These are phyloP conservation scores for Chrysolophus pictus DNA, from an alignment of 2,797 vertebrate genomes.

Conservation along the genomic window DNA sequence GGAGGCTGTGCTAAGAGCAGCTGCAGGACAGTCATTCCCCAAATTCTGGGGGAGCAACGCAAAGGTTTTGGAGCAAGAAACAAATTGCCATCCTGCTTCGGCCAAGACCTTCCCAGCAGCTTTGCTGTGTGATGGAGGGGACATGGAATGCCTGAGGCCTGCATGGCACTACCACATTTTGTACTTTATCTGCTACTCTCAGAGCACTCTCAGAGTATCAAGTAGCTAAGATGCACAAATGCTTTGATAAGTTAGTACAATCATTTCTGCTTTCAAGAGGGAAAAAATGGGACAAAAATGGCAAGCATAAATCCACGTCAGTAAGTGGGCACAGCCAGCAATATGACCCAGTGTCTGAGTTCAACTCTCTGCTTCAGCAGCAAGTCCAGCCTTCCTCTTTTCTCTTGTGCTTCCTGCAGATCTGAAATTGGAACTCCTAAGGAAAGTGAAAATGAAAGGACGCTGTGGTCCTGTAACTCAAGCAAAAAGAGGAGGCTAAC, in stretches of 20 bases:
- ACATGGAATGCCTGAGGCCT: neutral
- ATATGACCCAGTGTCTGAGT: neutral
- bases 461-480: neutral
- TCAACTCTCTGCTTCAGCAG: neutral
- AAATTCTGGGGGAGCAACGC: neutral
- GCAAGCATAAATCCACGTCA: neutral
- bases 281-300: neutral
- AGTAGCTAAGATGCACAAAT: neutral
- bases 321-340: neutral
- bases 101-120: neutral
- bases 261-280: neutral
- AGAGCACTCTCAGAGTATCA: neutral
- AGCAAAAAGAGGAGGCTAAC: neutral
- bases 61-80: neutral
- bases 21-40: neutral
- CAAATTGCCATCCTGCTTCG: neutral
- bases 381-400: neutral
- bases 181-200: neutral
- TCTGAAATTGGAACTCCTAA: neutral
- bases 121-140: neutral
- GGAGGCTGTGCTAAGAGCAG: neutral
- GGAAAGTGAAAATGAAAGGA: neutral
- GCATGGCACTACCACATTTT: neutral
- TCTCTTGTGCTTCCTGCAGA: neutral
- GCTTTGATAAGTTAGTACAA: neutral